phyloP scores from a whole-genome alignment of 64 coral and sea anemone genomes.

The Stylophora pistillata region DNA sequence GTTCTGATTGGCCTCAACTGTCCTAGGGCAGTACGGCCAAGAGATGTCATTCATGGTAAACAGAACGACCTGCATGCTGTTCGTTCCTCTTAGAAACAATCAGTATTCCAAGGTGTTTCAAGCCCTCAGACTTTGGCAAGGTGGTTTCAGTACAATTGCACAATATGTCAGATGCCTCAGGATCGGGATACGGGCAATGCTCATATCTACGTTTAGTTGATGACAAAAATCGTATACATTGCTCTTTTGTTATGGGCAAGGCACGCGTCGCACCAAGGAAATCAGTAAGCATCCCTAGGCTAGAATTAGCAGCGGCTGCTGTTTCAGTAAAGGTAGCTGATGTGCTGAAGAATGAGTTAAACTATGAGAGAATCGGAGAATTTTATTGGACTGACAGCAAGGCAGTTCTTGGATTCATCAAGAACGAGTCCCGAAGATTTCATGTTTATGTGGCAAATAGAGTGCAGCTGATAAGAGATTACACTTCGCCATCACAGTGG shows the following conservation, averaged over 20 bases:
- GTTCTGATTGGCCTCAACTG: slow-evolving; percentile 49
- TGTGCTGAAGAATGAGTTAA: not conserved
- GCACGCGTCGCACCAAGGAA: slow-evolving; percentile 43
- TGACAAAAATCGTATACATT: too few relatives aligned
- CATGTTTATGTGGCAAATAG: too few relatives aligned
- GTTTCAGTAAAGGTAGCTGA: too few relatives aligned
- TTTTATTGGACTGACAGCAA: slow-evolving; percentile 45
- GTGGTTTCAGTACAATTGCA: too few relatives aligned
- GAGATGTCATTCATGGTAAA: slow-evolving; percentile 20
- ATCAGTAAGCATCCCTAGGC: slow-evolving; percentile 5
- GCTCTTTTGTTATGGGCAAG: slow-evolving; percentile 30
- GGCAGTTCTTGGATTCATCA: slow-evolving; percentile 41
- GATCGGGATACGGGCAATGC: too few relatives aligned
- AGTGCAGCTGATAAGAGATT: too few relatives aligned
- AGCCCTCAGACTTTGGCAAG: slow-evolving; percentile 43
- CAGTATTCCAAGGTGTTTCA: too few relatives aligned
- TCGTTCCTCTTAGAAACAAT: slow-evolving; percentile 22
- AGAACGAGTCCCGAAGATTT: slow-evolving; percentile 1
- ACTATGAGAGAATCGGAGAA: slow-evolving; percentile 38
- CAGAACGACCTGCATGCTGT: slow-evolving; percentile 19
- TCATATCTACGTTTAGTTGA: too few relatives aligned
- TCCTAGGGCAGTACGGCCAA: slow-evolving; percentile 36
- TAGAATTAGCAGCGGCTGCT: too few relatives aligned
- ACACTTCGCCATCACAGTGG: too few relatives aligned
- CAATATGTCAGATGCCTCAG: too few relatives aligned